A percentile compares a stretch with the other conserved stretches of the same genome.
Evolutionary conservation across 2,113 vertebrate species (phyloP).

Genomic region (Corythornis madagascariensis): DNA sequence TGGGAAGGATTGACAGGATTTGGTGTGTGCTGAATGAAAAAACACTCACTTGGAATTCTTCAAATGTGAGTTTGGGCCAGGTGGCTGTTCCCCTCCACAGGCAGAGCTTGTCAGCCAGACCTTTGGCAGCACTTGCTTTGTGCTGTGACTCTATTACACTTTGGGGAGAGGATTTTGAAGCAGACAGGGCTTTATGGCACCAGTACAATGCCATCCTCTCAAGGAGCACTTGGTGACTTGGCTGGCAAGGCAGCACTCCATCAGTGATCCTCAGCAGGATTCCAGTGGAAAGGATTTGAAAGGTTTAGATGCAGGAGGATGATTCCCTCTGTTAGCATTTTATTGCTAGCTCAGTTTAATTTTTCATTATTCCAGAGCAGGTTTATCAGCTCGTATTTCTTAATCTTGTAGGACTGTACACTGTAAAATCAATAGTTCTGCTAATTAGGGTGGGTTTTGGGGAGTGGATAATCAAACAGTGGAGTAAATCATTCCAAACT

Average conservation of each 20-base stretch:
- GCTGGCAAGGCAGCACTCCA: not conserved
- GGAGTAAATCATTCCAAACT: slow-evolving; percentile 68
- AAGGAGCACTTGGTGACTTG: slow-evolving; percentile 7
- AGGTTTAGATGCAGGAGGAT: not conserved
- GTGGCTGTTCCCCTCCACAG: not conserved
- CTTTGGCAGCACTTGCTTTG: slow-evolving; percentile 2
- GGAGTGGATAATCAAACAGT: slow-evolving; percentile 28
- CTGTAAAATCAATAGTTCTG: slow-evolving; percentile 67
- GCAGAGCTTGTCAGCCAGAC: not conserved
- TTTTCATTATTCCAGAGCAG: slow-evolving; percentile 37
- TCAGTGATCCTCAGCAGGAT: slow-evolving; percentile 20
- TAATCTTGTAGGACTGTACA: slow-evolving; percentile 44
- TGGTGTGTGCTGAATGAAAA: not conserved
- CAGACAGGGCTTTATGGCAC: not conserved
- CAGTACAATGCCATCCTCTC: not conserved
- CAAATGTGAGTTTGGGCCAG: not conserved
- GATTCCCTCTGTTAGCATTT: slow-evolving; percentile 37
- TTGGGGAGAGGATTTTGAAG: not conserved
- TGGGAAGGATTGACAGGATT: not conserved
- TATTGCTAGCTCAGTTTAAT: slow-evolving; percentile 22
- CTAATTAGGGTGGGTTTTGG: slow-evolving; percentile 56
- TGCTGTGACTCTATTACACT: not conserved
- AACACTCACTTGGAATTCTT: not conserved
- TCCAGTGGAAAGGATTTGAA: slow-evolving; percentile 3
- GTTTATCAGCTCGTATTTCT: slow-evolving; percentile 64